A percentile compares a stretch with the other conserved stretches of the same genome.
Conservation (phyloP, 2,888 invertebrate species). For the Hetaerina titia region DNA sequence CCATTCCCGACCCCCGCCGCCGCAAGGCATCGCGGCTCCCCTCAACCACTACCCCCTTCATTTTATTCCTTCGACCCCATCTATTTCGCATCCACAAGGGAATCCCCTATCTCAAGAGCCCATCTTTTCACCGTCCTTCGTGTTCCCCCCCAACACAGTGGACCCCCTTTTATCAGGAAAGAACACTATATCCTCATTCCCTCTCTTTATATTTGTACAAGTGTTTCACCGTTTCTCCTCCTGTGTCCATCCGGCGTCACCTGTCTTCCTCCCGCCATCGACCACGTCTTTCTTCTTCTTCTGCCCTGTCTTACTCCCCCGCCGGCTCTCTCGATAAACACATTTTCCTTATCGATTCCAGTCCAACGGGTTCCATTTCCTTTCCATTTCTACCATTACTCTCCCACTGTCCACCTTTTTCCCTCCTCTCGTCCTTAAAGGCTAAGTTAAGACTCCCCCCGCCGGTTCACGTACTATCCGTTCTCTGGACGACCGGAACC, state of each 20-base stretch:
- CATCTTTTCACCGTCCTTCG: background rate
- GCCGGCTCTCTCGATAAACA: background rate
- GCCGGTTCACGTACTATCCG: background rate
- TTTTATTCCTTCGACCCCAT: background rate
- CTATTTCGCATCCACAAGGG: background rate
- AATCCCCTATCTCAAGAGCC: background rate
- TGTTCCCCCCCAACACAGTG: background rate
- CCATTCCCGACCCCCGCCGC: background rate
- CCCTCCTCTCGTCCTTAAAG: background rate
- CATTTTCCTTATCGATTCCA: conserved; percentile 14
- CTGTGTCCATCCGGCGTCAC: background rate
- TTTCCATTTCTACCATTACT: background rate
- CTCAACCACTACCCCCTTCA: background rate
- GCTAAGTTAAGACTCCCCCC: background rate
- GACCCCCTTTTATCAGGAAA: conserved; percentile 22
- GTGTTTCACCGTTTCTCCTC: conserved; percentile 13
- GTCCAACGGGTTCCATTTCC: background rate
- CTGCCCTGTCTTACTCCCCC: background rate
- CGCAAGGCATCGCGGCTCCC: background rate
- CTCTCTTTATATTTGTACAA: conserved; percentile 59
- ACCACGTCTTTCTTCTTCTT: background rate
- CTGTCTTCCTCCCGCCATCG: background rate
- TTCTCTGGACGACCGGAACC: background rate
- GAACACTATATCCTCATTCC: conserved; percentile 47
- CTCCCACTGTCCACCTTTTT: background rate